Conservation (phyloP, 2,888 invertebrate genomes). For the Trissoscelio sp. region DNA sequence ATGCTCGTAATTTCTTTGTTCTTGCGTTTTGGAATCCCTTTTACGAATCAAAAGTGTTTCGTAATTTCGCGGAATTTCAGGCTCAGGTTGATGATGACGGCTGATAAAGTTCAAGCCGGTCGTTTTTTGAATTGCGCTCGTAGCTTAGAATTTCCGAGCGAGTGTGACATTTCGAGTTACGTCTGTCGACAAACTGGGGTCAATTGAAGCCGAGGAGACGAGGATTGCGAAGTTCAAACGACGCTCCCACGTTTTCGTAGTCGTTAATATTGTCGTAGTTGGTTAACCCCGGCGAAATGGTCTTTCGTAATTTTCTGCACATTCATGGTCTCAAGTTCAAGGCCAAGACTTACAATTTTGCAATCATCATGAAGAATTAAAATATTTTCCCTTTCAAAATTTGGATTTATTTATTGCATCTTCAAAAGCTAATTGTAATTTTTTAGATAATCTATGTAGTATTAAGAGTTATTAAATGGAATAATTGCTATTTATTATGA, state of each 20-base stretch:
- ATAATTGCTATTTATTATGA: no score
- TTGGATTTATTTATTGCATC: no score
- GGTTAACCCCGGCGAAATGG: constrained; percentile 35
- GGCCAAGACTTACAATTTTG: constrained; percentile 10
- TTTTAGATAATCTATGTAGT: no score
- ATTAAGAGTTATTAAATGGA: no score
- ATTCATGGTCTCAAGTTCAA: constrained; percentile 41
- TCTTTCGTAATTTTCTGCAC: constrained; percentile 47
- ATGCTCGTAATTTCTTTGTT: no score
- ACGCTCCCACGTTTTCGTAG: constrained; percentile 49
- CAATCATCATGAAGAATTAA: no score
- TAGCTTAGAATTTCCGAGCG: constrained; percentile 1
- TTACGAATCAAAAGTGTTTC: constrained; percentile 4
- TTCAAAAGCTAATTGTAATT: no score
- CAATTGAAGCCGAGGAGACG: constrained; percentile 77
- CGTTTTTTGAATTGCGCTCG: constrained; percentile 1
- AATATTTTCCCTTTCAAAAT: no score
- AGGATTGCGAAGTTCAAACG: constrained; percentile 34
- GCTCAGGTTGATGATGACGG: constrained; percentile 2
- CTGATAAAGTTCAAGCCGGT: constrained; percentile 9
- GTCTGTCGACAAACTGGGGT: constrained; percentile 77
- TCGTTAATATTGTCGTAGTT: constrained; percentile 46
- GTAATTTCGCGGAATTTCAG: constrained; percentile 8
- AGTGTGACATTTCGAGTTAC: not conserved
- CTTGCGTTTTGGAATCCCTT: no score